Evolutionary conservation across 2,888 invertebrate genomes (phyloP).

Genomic region (Priocnemis perturbator): DNA sequence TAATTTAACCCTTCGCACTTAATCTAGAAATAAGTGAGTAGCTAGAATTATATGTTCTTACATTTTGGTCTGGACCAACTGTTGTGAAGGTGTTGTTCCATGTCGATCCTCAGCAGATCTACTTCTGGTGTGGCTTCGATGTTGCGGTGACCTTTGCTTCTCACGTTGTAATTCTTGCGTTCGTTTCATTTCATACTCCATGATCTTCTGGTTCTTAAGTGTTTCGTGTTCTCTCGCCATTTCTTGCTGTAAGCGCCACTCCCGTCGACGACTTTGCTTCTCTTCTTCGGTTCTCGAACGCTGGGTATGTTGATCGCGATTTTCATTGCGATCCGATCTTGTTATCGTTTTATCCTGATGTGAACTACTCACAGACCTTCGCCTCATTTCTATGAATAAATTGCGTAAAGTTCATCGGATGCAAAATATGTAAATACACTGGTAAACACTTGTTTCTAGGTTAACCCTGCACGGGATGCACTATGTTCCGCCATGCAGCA

Average conservation of each 20-base stretch:
- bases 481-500: no score
- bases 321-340: background rate
- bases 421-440: no score
- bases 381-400: no score
- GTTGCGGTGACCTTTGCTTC: conserved; percentile 17
- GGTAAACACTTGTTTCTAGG: no score
- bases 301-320: background rate
- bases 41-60: conserved; percentile 23
- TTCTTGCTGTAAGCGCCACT: conserved; percentile 58
- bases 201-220: conserved; percentile 55
- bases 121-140: conserved; percentile 37
- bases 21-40: background rate
- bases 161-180: conserved; percentile 25
- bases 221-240: conserved; percentile 50
- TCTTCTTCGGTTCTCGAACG: conserved; percentile 48
- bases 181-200: conserved; percentile 51
- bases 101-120: conserved; percentile 27
- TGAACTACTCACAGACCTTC: no score
- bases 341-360: background rate
- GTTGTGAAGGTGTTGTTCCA: conserved; percentile 22
- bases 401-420: no score
- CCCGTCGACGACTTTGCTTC: conserved; percentile 46
- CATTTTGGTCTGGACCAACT: conserved; percentile 33
- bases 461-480: no score
- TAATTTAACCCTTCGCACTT: no score